These are phyloP conservation scores for Hoplostethus mediterraneus DNA, from an alignment of 2,797 vertebrate genomes.

Conservation along the genomic window DNA sequence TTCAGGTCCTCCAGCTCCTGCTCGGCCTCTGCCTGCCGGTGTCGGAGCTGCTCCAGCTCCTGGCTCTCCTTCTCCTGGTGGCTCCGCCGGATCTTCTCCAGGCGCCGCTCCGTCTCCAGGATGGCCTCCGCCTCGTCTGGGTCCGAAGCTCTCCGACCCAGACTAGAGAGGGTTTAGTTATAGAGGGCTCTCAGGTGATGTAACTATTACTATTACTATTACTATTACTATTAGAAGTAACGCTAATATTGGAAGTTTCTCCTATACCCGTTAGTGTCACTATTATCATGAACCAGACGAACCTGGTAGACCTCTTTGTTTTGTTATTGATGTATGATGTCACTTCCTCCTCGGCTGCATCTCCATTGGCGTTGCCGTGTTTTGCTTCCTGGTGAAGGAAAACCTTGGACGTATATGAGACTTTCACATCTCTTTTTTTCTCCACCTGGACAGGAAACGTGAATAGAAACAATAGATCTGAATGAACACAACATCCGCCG, in stretches of 20 bases:
- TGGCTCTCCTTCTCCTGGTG: slow-evolving; percentile 81
- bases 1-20: slow-evolving; percentile 85
- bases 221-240: too few relatives aligned
- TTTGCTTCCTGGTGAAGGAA: slow-evolving; percentile 78
- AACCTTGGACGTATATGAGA: slow-evolving; percentile 81
- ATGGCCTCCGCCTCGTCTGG: slow-evolving; percentile 67
- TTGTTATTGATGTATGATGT: slow-evolving; percentile 46
- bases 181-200: too few relatives aligned
- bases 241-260: too few relatives aligned
- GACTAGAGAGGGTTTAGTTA: not conserved
- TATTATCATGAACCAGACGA: not conserved
- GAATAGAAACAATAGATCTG: not conserved
- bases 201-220: too few relatives aligned
- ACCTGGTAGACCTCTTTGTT: slow-evolving; percentile 74
- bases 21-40: slow-evolving; percentile 79
- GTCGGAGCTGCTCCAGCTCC: slow-evolving; percentile 78
- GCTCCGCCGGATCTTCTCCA: slow-evolving; percentile 84
- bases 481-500: too few relatives aligned
- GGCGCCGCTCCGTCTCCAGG: slow-evolving; percentile 78
- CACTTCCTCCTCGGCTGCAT: slow-evolving; percentile 66
- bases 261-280: too few relatives aligned
- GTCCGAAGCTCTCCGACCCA: slow-evolving; percentile 42
- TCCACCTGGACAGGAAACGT: slow-evolving; percentile 63
- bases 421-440: slow-evolving; percentile 75
- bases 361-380: slow-evolving; percentile 58